A percentile compares a stretch with the other conserved stretches of the same genome.
These are phyloP conservation scores for Alitta virens DNA, from an alignment of 2,888 invertebrate species.

Conservation along the genomic window DNA sequence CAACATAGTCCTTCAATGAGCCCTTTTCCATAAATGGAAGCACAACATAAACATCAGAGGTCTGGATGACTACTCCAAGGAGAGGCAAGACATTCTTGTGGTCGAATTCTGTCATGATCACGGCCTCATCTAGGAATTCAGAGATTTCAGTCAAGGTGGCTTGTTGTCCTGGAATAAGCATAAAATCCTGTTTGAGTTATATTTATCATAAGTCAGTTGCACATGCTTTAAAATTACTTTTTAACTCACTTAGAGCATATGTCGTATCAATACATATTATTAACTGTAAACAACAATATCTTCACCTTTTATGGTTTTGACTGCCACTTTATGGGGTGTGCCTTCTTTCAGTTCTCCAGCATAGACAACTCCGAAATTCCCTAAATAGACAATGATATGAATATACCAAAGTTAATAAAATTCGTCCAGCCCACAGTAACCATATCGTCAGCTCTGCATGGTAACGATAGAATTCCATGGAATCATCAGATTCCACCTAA, in stretches of 20 bases:
- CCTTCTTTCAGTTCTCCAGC: background rate
- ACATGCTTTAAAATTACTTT: too few species aligned
- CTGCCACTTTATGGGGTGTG: background rate
- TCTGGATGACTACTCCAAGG: slow-evolving; percentile 53
- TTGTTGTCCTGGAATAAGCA: slow-evolving; percentile 6
- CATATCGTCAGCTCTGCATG: too few species aligned
- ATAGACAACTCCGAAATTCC: background rate
- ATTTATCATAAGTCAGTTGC: too few species aligned
- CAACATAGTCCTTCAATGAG: slow-evolving; percentile 32
- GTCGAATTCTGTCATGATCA: slow-evolving; percentile 55
- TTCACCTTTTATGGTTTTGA: background rate
- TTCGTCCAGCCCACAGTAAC: too few species aligned
- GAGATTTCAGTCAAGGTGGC: slow-evolving; percentile 15
- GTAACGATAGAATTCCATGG: too few species aligned
- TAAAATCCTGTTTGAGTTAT: too few species aligned
- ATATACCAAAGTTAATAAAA: too few species aligned
- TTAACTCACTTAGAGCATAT: too few species aligned
- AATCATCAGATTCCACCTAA: too few species aligned
- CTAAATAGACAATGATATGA: too few species aligned
- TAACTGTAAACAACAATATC: too few species aligned
- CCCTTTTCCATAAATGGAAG: slow-evolving; percentile 57
- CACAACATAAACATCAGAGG: slow-evolving; percentile 53
- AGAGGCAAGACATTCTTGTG: slow-evolving; percentile 57
- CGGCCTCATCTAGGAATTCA: slow-evolving; percentile 25
- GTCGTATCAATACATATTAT: too few species aligned